Conservation (phyloP, 2,113 vertebrate species). For the Damaliscus lunatus region DNA sequence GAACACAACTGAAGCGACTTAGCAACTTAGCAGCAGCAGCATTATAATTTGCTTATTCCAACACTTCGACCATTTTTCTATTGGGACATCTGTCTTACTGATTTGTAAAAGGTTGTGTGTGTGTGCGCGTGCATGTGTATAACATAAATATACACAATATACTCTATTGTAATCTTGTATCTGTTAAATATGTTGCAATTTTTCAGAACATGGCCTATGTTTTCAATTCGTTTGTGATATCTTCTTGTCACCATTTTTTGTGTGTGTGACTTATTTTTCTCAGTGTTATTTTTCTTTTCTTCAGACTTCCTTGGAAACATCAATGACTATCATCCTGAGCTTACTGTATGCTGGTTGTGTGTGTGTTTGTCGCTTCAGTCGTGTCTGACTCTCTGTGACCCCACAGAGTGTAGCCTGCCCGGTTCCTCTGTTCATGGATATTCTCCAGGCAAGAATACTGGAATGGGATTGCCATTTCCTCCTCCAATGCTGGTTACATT, state of each 20-base stretch:
- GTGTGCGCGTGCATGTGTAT: neutral
- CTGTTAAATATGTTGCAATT: neutral
- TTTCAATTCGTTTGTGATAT: neutral
- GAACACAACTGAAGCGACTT: no score
- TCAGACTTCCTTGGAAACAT: neutral
- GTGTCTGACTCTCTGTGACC: neutral
- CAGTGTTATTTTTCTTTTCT: neutral
- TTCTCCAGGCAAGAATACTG: neutral
- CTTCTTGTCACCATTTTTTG: neutral
- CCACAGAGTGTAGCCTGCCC: neutral
- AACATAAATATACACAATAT: neutral
- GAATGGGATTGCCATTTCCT: neutral
- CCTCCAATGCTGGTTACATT: neutral
- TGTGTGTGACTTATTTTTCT: neutral
- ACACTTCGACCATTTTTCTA: neutral
- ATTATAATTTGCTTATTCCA: neutral
- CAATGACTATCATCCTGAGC: neutral
- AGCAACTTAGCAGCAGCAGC: no score
- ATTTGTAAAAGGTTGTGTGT: neutral
- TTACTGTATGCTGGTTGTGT: neutral
- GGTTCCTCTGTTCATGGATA: neutral
- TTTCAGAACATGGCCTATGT: neutral
- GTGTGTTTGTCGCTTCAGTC: neutral
- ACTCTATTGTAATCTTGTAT: neutral
- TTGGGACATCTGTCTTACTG: neutral